Evolutionary conservation across 2,888 invertebrate genomes (phyloP).

Genomic region (Apamea epomidion): DNA sequence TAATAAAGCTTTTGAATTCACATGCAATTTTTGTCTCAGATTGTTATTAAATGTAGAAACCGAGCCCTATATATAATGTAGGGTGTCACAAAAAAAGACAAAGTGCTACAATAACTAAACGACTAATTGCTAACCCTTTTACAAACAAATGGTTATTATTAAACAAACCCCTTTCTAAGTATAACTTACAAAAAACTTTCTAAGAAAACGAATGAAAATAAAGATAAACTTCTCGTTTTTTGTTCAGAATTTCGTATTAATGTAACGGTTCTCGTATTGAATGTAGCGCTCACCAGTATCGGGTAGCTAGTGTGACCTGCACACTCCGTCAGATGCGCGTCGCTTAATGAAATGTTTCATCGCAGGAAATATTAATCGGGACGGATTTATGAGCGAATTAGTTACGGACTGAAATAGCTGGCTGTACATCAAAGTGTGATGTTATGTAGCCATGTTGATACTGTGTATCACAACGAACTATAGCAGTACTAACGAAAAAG

Average conservation of each 20-base stretch:
- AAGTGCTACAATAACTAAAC: conserved; percentile 21
- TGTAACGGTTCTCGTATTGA: not conserved
- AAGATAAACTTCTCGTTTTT: not conserved
- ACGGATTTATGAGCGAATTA: conserved; percentile 15
- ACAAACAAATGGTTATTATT: conserved; percentile 8
- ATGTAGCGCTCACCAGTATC: not conserved
- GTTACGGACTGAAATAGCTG: not conserved
- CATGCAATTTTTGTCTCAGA: not conserved
- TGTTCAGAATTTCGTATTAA: not conserved
- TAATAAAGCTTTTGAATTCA: not conserved
- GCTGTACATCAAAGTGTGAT: not conserved
- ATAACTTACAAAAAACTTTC: conserved; percentile 12
- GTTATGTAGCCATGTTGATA: not conserved
- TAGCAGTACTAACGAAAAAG: not conserved
- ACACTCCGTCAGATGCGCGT: not conserved
- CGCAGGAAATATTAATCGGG: conserved; percentile 26
- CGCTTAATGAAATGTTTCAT: conserved; percentile 33
- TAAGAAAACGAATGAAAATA: not conserved
- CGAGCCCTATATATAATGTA: not conserved
- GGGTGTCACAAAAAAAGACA: not conserved
- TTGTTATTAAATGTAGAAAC: not conserved
- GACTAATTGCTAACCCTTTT: conserved; percentile 20
- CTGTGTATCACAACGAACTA: not conserved
- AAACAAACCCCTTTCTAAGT: conserved; percentile 10
- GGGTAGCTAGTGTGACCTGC: not conserved